Conservation (phyloP, 2,888 invertebrate species). For the Baronia brevicornis region DNA sequence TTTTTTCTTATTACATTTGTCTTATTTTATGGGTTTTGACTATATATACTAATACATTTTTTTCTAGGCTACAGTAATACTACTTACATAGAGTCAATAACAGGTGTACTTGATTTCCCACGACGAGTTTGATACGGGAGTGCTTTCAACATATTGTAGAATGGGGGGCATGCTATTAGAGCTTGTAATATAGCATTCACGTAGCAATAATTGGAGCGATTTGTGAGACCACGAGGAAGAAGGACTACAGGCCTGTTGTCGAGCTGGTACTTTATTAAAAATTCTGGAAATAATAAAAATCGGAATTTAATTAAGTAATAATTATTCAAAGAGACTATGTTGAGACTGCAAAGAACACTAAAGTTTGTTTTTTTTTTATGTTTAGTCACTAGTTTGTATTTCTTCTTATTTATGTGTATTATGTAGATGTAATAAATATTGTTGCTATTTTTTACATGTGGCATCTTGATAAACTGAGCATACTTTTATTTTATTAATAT, state of each 20-base stretch:
- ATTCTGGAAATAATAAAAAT: slow-evolving; percentile 77
- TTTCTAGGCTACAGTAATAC: background rate
- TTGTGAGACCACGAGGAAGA: slow-evolving; percentile 92
- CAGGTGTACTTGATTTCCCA: slow-evolving; percentile 83
- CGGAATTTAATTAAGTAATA: too few relatives aligned
- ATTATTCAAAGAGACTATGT: too few relatives aligned
- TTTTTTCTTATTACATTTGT: background rate
- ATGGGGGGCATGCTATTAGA: slow-evolving; percentile 94
- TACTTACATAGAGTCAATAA: slow-evolving; percentile 94
- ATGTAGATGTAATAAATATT: background rate
- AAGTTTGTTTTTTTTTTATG: background rate
- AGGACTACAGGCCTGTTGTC: slow-evolving; percentile 87
- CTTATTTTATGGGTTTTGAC: too few relatives aligned
- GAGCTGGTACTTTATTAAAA: slow-evolving; percentile 82
- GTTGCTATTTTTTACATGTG: too few relatives aligned
- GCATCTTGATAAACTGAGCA: too few relatives aligned
- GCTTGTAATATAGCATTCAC: slow-evolving; percentile 97
- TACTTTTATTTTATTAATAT: too few relatives aligned
- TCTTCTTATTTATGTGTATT: background rate
- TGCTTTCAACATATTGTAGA: slow-evolving; percentile 91
- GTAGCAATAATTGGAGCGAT: slow-evolving; percentile 97
- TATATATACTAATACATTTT: too few relatives aligned
- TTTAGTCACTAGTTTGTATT: background rate
- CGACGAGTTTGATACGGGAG: slow-evolving; percentile 80
- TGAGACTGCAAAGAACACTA: too few relatives aligned